Percentiles rank a stretch among this genome's conserved stretches.
These are phyloP conservation scores for Acheta domesticus DNA, from an alignment of 2,888 invertebrate genomes.

Conservation along the genomic window DNA sequence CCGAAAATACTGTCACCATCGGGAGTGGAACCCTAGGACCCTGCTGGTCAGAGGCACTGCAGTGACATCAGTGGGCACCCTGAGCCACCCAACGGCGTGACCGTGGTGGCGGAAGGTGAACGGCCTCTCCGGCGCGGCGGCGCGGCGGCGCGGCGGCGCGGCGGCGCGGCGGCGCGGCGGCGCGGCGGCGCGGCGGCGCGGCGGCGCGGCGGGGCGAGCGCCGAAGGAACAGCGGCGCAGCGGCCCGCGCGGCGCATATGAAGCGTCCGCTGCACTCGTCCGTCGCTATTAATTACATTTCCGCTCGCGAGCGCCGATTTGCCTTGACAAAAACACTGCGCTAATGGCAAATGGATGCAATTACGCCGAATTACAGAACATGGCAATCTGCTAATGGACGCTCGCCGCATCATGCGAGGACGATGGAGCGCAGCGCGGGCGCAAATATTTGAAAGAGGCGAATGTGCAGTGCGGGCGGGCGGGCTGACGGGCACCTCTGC, in stretches of 20 bases:
- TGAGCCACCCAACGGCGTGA: too few species aligned
- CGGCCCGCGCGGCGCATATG: background rate
- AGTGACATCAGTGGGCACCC: too few species aligned
- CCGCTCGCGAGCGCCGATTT: background rate
- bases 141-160: too few species aligned
- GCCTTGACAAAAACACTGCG: background rate
- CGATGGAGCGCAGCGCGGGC: background rate
- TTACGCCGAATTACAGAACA: conserved; percentile 6
- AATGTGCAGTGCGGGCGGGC: background rate
- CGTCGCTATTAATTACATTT: background rate
- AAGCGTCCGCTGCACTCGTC: background rate
- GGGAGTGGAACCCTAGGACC: too few species aligned
- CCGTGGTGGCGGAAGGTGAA: too few species aligned
- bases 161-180: too few species aligned
- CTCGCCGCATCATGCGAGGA: background rate
- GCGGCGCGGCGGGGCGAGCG: too few species aligned
- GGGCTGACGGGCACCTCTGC: too few species aligned
- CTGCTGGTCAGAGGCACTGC: too few species aligned
- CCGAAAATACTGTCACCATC: too few species aligned
- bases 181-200: too few species aligned
- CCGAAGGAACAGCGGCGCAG: background rate
- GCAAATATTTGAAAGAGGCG: conserved; percentile 1
- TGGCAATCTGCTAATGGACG: conserved; percentile 3
- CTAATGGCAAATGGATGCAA: background rate
- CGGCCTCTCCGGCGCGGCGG: too few species aligned